Conservation (phyloP, 1,140 invertebrate species). For the Luehdorfia chinensis region DNA sequence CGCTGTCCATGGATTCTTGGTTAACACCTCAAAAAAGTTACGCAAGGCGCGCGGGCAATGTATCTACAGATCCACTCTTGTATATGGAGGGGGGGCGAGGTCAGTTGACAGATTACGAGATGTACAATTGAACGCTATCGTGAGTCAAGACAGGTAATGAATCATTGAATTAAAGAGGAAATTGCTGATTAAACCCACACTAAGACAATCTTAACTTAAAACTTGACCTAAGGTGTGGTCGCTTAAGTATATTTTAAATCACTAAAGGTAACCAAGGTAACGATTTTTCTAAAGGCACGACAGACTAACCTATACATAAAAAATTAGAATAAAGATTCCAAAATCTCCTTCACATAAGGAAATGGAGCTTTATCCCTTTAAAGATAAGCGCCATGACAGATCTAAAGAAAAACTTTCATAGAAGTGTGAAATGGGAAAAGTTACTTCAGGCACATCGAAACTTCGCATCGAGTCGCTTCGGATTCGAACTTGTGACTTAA, state of each 20-base stretch:
- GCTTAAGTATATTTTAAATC: too few relatives aligned
- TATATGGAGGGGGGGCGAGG: constrained; percentile 18
- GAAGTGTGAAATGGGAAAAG: constrained; percentile 27
- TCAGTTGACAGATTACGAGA: constrained; percentile 29
- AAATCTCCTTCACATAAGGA: constrained; percentile 47
- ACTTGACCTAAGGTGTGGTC: constrained; percentile 12
- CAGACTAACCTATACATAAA: too few relatives aligned
- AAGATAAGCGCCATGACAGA: constrained; percentile 26
- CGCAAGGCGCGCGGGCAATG: constrained; percentile 14
- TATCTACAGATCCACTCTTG: constrained; percentile 1
- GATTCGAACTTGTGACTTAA: constrained; percentile 23
- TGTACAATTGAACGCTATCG: constrained; percentile 34
- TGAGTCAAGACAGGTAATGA: constrained; percentile 34
- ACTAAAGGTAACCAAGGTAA: constrained; percentile 20
- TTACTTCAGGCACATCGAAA: constrained; percentile 30
- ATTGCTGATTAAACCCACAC: constrained; percentile 33
- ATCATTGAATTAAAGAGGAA: constrained; percentile 39
- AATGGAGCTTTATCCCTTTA: constrained; percentile 42
- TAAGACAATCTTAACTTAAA: constrained; percentile 1
- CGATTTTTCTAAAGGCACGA: not conserved
- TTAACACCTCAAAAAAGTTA: constrained; percentile 7
- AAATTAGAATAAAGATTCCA: constrained; percentile 38
- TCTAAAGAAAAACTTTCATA: constrained; percentile 25
- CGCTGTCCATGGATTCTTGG: constrained; percentile 10
- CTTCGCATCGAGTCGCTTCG: constrained; percentile 26